Conservation (phyloP, 2,888 invertebrate genomes). For the Nycteola revayana region DNA sequence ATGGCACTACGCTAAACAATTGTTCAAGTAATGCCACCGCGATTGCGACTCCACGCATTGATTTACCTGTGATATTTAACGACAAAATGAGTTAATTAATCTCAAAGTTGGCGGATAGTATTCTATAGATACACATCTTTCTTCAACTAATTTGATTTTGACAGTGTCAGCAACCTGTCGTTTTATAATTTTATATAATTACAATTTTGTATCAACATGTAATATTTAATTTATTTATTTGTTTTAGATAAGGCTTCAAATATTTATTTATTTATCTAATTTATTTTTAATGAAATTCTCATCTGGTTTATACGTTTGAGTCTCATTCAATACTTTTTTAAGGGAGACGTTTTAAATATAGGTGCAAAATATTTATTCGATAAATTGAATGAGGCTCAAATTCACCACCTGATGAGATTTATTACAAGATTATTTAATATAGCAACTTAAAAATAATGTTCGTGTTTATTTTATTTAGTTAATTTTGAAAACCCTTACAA, state of each 20-base stretch:
- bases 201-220: conserved; percentile 45
- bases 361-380: conserved; percentile 72
- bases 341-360: conserved; percentile 76
- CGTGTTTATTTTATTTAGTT: conserved; percentile 8
- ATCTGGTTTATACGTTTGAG: conserved; percentile 46
- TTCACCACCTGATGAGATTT: conserved; percentile 33
- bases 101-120: conserved; percentile 60
- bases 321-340: conserved; percentile 53
- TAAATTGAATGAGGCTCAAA: conserved; percentile 64
- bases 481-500: too few relatives aligned
- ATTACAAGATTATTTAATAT: conserved; percentile 35
- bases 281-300: conserved; percentile 24
- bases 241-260: conserved; percentile 54
- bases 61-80: conserved; percentile 73
- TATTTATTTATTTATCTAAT: conserved; percentile 63
- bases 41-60: conserved; percentile 51
- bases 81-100: conserved; percentile 44
- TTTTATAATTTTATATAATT: conserved; percentile 53
- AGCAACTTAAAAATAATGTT: conserved; percentile 26
- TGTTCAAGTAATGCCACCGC: conserved; percentile 85
- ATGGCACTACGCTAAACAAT: conserved; percentile 92
- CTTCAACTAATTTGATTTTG: conserved; percentile 15
- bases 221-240: conserved; percentile 51
- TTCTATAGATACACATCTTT: conserved; percentile 31
- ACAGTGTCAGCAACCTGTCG: conserved; percentile 39